Percentiles rank a stretch among this genome's conserved stretches.
Evolutionary conservation across 2,113 vertebrate species (phyloP).

Genomic region (Perca fluviatilis): DNA sequence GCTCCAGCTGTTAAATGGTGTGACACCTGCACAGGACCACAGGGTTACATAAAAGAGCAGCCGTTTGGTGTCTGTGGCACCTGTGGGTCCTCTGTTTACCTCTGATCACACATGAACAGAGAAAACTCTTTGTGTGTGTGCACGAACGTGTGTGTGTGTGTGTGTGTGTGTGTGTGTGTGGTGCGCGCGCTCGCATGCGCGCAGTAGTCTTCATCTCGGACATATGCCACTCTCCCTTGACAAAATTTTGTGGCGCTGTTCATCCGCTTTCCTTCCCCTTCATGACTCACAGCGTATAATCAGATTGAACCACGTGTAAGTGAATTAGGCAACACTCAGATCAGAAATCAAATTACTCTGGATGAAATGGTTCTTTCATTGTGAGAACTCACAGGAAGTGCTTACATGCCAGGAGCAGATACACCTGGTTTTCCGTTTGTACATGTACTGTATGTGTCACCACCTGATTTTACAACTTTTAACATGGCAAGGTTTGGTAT

Average conservation of each 20-base stretch:
- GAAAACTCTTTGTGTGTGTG: neutral
- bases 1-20: constrained; percentile 50
- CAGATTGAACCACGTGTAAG: constrained; percentile 60
- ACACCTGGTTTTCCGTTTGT: constrained; percentile 46
- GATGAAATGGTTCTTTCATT: constrained; percentile 58
- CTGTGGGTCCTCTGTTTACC: constrained; percentile 27
- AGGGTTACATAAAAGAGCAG: constrained; percentile 43
- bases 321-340: constrained; percentile 65
- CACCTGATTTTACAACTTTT: neutral
- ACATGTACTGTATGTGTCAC: neutral
- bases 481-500: neutral
- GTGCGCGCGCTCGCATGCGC: neutral
- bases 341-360: constrained; percentile 55
- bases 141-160: neutral
- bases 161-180: no score
- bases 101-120: constrained; percentile 37
- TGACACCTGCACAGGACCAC: constrained; percentile 50
- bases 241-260: constrained; percentile 44
- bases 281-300: constrained; percentile 57
- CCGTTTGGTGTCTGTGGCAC: constrained; percentile 24
- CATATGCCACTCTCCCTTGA: constrained; percentile 48
- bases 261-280: constrained; percentile 36
- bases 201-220: neutral
- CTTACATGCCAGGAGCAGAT: constrained; percentile 15
- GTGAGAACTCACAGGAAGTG: constrained; percentile 45